phyloP scores from a whole-genome alignment of 2,113 vertebrate genomes.

The Chloroceryle aenea region DNA sequence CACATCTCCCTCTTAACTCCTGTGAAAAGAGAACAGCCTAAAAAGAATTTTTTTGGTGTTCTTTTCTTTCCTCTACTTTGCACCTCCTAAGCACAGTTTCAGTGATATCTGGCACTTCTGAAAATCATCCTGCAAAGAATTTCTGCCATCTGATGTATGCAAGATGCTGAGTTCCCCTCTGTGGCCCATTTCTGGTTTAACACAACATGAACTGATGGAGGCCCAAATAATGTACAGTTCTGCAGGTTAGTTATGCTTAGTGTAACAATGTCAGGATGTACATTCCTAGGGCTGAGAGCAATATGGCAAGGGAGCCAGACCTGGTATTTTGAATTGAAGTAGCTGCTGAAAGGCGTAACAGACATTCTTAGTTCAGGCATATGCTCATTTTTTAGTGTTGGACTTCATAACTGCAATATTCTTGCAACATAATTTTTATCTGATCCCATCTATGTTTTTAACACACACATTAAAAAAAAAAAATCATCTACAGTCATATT shows the following conservation, averaged over 20 bases:
- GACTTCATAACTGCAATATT: neutral
- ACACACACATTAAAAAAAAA: neutral
- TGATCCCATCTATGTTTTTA: neutral
- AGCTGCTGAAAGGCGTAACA: neutral
- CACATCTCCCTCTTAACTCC: neutral
- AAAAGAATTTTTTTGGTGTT: neutral
- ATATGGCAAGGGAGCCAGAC: neutral
- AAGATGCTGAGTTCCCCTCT: neutral
- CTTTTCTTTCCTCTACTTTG: conserved; percentile 25
- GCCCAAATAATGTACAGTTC: neutral
- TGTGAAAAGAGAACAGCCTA: neutral
- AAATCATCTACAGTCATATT: neutral
- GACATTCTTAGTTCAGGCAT: neutral
- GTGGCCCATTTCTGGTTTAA: neutral
- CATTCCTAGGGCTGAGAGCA: neutral
- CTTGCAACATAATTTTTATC: neutral
- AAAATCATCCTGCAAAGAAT: neutral
- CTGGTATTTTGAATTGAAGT: neutral
- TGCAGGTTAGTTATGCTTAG: neutral
- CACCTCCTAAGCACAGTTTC: conserved; percentile 12
- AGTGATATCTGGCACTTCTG: conserved; percentile 5
- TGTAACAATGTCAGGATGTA: neutral
- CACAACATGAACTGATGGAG: neutral
- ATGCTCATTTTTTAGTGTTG: neutral
- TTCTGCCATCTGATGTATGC: neutral